Evolutionary conservation across 1,140 invertebrate species (phyloP).

Genomic region (Drosophila lacertosa): DNA sequence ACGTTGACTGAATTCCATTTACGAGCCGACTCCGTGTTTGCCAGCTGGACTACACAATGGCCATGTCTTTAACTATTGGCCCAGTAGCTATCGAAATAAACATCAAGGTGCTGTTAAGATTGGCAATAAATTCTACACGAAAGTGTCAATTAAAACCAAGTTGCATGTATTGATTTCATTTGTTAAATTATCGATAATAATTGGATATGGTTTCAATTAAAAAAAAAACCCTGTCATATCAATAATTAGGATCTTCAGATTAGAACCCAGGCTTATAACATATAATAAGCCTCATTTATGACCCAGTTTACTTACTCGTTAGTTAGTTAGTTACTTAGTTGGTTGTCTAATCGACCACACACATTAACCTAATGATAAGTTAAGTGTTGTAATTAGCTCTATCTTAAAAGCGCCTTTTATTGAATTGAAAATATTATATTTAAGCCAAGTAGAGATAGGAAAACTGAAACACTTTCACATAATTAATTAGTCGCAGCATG

Average conservation of each 20-base stretch:
- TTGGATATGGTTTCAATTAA: neutral
- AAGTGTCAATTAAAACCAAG: conserved; percentile 11
- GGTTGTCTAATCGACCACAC: too few relatives aligned
- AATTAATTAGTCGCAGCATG: neutral
- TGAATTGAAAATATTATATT: too few relatives aligned
- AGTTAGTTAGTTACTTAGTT: too few relatives aligned
- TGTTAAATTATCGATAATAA: neutral
- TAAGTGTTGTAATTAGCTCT: too few relatives aligned
- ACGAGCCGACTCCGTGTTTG: neutral
- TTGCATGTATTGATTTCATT: conserved; percentile 1
- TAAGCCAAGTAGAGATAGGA: neutral
- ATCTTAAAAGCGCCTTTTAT: too few relatives aligned
- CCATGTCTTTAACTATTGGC: conserved; percentile 6
- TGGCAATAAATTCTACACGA: neutral
- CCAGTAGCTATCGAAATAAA: conserved; percentile 8
- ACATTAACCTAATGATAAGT: too few relatives aligned
- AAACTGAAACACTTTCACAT: neutral
- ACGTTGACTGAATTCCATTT: conserved; percentile 48
- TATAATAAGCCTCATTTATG: too few relatives aligned
- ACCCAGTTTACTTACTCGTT: too few relatives aligned
- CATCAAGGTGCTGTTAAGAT: conserved; percentile 6
- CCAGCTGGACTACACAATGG: conserved; percentile 10
- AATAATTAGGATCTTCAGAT: too few relatives aligned
- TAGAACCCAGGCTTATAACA: too few relatives aligned
- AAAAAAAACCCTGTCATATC: too few relatives aligned